These are phyloP conservation scores for Enteromius trimaculatus DNA, from an alignment of 2,797 vertebrate species.

Conservation along the genomic window DNA sequence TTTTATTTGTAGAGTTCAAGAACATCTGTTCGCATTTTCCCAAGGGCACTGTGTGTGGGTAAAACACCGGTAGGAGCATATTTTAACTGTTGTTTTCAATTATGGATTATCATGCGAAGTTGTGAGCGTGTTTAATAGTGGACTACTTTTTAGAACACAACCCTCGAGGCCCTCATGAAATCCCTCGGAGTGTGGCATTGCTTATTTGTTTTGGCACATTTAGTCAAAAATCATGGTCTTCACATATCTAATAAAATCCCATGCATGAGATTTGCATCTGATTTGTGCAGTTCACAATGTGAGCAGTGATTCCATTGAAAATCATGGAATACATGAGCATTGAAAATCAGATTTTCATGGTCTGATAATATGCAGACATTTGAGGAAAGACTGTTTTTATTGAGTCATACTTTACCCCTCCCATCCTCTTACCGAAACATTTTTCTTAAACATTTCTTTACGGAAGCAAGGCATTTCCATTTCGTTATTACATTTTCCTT, in stretches of 20 bases:
- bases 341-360: slow-evolving; percentile 34
- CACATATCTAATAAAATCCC: slow-evolving; percentile 46
- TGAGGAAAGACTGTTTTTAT: slow-evolving; percentile 20
- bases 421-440: background rate
- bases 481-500: slow-evolving; percentile 4
- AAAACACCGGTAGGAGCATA: slow-evolving; percentile 8
- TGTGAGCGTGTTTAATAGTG: background rate
- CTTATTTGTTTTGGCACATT: slow-evolving; percentile 37
- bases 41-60: background rate
- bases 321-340: slow-evolving; percentile 34
- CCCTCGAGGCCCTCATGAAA: slow-evolving; percentile 19
- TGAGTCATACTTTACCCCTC: background rate
- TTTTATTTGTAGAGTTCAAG: slow-evolving; percentile 14
- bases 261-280: slow-evolving; percentile 48
- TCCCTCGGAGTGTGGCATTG: slow-evolving; percentile 6
- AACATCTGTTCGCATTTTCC: slow-evolving; percentile 31
- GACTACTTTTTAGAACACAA: slow-evolving; percentile 13
- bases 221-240: slow-evolving; percentile 35
- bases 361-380: slow-evolving; percentile 40
- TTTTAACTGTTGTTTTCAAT: slow-evolving; percentile 13
- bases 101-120: slow-evolving; percentile 7
- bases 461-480: background rate
- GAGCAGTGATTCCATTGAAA: slow-evolving; percentile 35
- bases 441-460: slow-evolving; percentile 25
- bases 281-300: slow-evolving; percentile 35